Evolutionary conservation across 2,888 invertebrate genomes (phyloP), one percentile per base, ranked within the genome.

Genomic region (Empis stercorea): DNA sequence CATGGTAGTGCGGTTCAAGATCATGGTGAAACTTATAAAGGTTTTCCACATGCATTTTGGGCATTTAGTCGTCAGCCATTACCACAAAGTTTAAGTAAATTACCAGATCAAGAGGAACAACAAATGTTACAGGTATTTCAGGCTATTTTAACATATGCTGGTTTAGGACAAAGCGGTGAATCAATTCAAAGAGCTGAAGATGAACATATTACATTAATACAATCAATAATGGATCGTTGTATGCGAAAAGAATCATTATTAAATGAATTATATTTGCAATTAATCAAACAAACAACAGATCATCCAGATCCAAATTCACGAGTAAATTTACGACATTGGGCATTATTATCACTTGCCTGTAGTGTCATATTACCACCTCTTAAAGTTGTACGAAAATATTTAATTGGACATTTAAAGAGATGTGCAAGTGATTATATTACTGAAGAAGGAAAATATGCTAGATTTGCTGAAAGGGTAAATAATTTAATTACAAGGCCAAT

Each of bases 281-380:
- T 95, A 37, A 85, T 94, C 49, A 95, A 94, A 65, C 88, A 89
- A 74, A 94, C 94, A 1, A 94, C 93, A 0, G 89, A 89, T 59
- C 87, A 87, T 72, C 87, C 87, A 0, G 92, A 92, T 72, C 88
- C 91, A 0, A 83, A 84, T 59, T 88, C 88, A 1, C 74, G 87
- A 45, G 89, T 91, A 2, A 87, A 91, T 60, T 73, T 88, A 41
- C 78, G 92, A 15, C 91, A 94, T 71, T 95, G 95, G 95, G 91
- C 94, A 42, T 71, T 95, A 47, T 73, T 95, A 49, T 82, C 84
- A 0, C 71, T 88, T 32, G 79, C 84, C 4, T 85, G 84, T 58
- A 85, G 84, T 46, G 81, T 93, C 0, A 85, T 92, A 46, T 71
- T 91, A 52, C 94, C 94, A 20, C 84, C 91, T 13, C 84, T 87